A percentile compares a stretch with the other conserved stretches of the same genome.
These are phyloP conservation scores for Siphonodentalium dalli DNA, from an alignment of 2,888 invertebrate genomes.

Conservation along the genomic window DNA sequence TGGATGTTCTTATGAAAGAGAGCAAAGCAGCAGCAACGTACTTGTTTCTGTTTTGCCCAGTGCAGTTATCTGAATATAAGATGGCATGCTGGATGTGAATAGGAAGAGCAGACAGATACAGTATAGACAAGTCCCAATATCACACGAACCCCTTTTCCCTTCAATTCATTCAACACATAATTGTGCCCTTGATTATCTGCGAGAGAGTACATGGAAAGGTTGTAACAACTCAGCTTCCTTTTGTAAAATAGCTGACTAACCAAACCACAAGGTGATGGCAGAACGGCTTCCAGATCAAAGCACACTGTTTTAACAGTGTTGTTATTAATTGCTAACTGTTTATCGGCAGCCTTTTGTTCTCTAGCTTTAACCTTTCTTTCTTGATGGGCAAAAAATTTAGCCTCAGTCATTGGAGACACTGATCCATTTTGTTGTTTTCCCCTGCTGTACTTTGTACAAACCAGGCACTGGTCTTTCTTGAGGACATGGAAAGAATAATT, in stretches of 20 bases:
- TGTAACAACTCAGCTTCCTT: neutral
- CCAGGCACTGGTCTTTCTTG: no score
- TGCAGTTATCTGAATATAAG: constrained; percentile 8
- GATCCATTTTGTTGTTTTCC: no score
- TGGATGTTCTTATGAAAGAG: neutral
- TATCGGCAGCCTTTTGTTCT: no score
- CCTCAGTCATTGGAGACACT: no score
- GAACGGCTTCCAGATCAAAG: constrained; percentile 5
- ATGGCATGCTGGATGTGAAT: neutral
- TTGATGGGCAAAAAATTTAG: no score
- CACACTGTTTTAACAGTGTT: no score
- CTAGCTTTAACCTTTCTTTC: no score
- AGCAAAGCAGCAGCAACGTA: constrained; percentile 2
- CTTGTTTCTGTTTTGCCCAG: constrained; percentile 12
- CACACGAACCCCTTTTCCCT: constrained; percentile 10
- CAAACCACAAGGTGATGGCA: neutral
- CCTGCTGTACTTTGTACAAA: no score
- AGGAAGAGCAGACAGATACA: constrained; percentile 4
- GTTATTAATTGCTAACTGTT: no score
- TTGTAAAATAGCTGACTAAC: constrained; percentile 8
- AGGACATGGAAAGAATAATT: no score
- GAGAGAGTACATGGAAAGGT: constrained; percentile 3
- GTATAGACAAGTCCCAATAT: constrained; percentile 8
- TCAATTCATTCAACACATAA: constrained; percentile 14
- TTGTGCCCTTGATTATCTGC: constrained; percentile 4